Conservation (phyloP, 2,797 vertebrate species). For the Darevskia mixta region DNA sequence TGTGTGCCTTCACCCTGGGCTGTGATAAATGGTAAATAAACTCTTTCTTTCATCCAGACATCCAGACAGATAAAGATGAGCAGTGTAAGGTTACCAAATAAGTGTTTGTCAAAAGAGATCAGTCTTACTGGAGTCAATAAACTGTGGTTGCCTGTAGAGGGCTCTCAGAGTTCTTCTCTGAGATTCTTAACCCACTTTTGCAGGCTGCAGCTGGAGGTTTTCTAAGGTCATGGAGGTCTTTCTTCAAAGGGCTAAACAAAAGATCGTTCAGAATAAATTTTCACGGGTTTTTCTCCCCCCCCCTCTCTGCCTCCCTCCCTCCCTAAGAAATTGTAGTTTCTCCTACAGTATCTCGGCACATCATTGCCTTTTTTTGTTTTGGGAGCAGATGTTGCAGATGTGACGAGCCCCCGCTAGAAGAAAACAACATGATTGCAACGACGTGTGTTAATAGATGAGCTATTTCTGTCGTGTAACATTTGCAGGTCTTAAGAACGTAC, state of each 20-base stretch:
- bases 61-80: slow-evolving; percentile 52
- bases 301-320: background rate
- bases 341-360: slow-evolving; percentile 57
- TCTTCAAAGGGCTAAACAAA: slow-evolving; percentile 78
- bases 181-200: slow-evolving; percentile 63
- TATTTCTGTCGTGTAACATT: slow-evolving; percentile 40
- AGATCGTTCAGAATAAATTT: slow-evolving; percentile 65
- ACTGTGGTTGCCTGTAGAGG: slow-evolving; percentile 81
- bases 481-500: background rate
- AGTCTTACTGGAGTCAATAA: background rate
- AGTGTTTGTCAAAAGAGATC: slow-evolving; percentile 13
- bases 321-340: slow-evolving; percentile 62
- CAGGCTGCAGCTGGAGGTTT: slow-evolving; percentile 84
- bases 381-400: slow-evolving; percentile 47
- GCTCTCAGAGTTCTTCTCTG: slow-evolving; percentile 75
- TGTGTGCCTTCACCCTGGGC: slow-evolving; percentile 49
- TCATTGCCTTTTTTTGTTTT: slow-evolving; percentile 49
- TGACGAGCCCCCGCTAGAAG: slow-evolving; percentile 37
- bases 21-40: slow-evolving; percentile 71
- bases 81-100: slow-evolving; percentile 9
- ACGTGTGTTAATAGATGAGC: slow-evolving; percentile 35
- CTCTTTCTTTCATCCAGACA: slow-evolving; percentile 51
- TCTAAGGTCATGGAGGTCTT: slow-evolving; percentile 88
- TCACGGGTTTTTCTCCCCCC: slow-evolving; percentile 1
- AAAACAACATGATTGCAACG: background rate